Conservation (phyloP, 1,140 invertebrate genomes). For the Drosophila jambulina region DNA sequence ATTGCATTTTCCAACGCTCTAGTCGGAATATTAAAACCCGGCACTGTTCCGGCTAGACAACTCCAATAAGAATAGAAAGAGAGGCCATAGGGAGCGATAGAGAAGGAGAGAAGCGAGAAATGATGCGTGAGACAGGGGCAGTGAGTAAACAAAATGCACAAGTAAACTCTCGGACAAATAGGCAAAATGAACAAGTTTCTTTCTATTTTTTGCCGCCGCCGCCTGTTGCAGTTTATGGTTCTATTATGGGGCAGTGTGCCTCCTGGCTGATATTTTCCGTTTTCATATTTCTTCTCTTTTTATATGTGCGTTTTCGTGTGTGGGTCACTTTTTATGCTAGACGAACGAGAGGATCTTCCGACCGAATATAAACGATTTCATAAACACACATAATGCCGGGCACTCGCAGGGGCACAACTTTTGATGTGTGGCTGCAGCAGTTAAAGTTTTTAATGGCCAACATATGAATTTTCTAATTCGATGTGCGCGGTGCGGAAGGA, state of each 20-base stretch:
- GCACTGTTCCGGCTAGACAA: constrained; percentile 39
- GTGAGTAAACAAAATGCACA: constrained; percentile 57
- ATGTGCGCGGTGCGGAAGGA: constrained; percentile 7
- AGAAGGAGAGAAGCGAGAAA: constrained; percentile 36
- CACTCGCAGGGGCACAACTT: constrained; percentile 35
- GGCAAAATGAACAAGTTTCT: constrained; percentile 56
- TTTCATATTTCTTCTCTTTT: not conserved
- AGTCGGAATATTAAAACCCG: not conserved
- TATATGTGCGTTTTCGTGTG: constrained; percentile 21
- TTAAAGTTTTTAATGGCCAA: constrained; percentile 61
- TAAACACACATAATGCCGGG: constrained; percentile 55
- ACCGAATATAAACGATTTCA: constrained; percentile 45
- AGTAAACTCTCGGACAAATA: constrained; percentile 46
- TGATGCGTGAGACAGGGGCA: constrained; percentile 48
- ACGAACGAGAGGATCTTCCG: constrained; percentile 38
- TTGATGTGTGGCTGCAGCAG: constrained; percentile 47
- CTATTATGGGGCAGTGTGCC: constrained; percentile 59
- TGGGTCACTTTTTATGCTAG: constrained; percentile 48
- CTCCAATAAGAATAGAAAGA: constrained; percentile 29
- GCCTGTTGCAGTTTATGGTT: constrained; percentile 68
- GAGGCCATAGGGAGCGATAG: not conserved
- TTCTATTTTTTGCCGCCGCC: constrained; percentile 42
- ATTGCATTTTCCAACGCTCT: not conserved
- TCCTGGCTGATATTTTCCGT: constrained; percentile 18
- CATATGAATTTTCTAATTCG: constrained; percentile 54